phyloP scores from a whole-genome alignment of 2,113 vertebrate species.

The Ciconia maguari region DNA sequence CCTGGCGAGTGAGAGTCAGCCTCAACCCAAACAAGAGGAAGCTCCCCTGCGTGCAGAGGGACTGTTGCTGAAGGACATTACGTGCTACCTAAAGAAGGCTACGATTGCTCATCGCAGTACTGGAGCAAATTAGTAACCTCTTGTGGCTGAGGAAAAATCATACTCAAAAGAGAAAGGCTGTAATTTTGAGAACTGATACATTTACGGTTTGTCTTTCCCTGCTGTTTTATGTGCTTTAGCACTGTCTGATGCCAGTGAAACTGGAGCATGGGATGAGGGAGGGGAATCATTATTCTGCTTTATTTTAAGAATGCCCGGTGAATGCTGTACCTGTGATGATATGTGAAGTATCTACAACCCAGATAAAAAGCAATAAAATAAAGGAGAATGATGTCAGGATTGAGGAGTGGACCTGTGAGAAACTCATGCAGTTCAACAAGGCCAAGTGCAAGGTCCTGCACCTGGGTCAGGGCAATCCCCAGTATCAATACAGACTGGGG shows the following conservation, averaged over 20 bases:
- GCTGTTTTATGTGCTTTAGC: neutral
- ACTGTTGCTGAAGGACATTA: neutral
- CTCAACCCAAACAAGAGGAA: neutral
- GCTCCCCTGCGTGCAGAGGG: neutral
- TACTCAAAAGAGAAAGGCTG: neutral
- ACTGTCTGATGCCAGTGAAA: neutral
- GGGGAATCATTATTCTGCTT: neutral
- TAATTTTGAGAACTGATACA: neutral
- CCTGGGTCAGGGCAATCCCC: neutral
- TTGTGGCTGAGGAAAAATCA: neutral
- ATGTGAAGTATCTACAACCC: neutral
- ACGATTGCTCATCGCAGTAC: neutral
- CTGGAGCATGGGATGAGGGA: neutral
- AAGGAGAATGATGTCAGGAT: neutral
- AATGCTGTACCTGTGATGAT: neutral
- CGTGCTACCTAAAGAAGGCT: neutral
- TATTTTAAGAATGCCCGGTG: neutral
- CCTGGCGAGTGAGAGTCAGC: neutral
- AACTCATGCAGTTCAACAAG: neutral
- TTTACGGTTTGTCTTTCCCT: neutral
- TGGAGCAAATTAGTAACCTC: conserved; percentile 2
- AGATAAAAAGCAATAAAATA: neutral
- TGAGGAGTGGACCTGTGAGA: neutral
- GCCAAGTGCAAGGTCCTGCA: neutral
- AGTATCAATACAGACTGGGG: neutral